phyloP scores from a whole-genome alignment of 2,888 invertebrate species.

The Clistopyga incitator region DNA sequence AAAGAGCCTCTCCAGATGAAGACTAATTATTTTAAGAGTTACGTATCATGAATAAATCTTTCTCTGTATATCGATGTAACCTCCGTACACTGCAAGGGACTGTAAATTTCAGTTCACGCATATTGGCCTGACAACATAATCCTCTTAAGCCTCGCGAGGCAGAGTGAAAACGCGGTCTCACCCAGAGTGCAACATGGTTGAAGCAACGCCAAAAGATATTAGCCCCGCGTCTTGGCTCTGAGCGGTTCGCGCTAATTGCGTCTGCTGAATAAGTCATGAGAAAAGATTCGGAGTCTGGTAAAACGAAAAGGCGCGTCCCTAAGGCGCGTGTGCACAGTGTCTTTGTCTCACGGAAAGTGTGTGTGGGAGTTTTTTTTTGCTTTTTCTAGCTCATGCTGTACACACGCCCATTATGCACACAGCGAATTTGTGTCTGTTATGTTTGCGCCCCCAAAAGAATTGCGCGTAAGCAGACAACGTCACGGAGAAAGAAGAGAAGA shows the following conservation, averaged over 20 bases:
- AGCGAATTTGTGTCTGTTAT: neutral
- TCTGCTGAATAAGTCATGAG: slow-evolving; percentile 6
- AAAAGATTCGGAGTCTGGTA: neutral
- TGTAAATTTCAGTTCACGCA: neutral
- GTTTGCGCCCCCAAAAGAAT: neutral
- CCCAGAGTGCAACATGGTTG: neutral
- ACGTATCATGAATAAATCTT: neutral
- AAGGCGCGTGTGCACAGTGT: neutral
- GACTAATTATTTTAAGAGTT: neutral
- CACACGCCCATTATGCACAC: neutral
- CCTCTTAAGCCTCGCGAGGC: neutral
- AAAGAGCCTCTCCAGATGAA: neutral
- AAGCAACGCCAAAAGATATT: neutral
- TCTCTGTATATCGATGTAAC: neutral
- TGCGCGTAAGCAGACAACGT: neutral
- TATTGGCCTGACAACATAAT: neutral
- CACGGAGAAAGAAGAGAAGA: too few relatives aligned
- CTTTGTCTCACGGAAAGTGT: neutral
- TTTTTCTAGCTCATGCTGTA: neutral
- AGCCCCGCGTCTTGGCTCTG: neutral
- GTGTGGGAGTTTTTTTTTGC: too few relatives aligned
- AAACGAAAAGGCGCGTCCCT: neutral
- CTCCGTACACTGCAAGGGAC: too few relatives aligned
- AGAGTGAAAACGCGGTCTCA: neutral
- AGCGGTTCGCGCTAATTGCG: neutral